These are phyloP conservation scores for Cuculus canorus DNA, from an alignment of 2,797 vertebrate species.

Conservation along the genomic window DNA sequence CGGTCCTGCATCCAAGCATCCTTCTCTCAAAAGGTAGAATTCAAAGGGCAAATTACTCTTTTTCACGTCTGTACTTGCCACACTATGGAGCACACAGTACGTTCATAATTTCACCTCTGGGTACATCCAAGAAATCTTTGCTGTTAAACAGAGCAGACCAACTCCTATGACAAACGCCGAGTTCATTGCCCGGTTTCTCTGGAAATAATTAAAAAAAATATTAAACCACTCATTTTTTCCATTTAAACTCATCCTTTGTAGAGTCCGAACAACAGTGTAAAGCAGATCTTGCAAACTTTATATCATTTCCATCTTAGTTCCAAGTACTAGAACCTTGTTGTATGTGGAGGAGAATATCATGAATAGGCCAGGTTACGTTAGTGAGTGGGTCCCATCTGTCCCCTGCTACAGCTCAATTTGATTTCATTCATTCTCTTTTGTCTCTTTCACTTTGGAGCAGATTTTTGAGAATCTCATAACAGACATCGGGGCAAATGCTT, in stretches of 20 bases:
- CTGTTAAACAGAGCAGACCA: neutral
- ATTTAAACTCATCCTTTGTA: neutral
- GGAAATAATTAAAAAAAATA: neutral
- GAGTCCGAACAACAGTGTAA: neutral
- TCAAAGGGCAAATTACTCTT: neutral
- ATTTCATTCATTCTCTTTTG: constrained; percentile 83
- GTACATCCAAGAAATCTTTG: neutral
- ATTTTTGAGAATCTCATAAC: constrained; percentile 78
- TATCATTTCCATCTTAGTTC: constrained; percentile 13
- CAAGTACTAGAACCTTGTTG: constrained; percentile 47
- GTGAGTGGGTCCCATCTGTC: constrained; percentile 86
- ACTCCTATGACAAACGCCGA: neutral
- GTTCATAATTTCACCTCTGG: neutral
- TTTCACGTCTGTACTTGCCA: neutral
- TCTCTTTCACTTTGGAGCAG: constrained; percentile 77
- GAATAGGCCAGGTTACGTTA: constrained; percentile 78
- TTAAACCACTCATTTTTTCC: neutral
- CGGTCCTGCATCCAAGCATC: fast-evolving
- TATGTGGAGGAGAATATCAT: constrained; percentile 55
- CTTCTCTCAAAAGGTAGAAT: neutral
- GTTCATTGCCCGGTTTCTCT: neutral
- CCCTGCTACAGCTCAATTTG: constrained; percentile 79
- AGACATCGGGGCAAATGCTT: constrained; percentile 72
- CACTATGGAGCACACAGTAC: too few species aligned
- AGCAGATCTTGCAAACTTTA: neutral